Base-by-base conservation (phyloP, 2,797 vertebrate species). In the Peromyscus melanophrys region DNA sequence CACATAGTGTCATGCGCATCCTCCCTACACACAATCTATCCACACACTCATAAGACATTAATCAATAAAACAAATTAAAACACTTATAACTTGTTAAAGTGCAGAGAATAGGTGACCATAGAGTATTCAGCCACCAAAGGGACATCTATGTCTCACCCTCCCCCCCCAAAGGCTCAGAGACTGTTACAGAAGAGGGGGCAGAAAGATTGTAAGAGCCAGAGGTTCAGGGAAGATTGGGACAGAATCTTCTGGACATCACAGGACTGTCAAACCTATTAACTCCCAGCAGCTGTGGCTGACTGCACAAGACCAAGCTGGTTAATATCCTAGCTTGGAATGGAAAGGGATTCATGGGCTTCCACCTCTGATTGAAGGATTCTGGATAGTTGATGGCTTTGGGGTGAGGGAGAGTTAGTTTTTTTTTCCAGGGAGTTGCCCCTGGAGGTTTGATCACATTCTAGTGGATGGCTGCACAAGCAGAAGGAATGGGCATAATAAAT, bases 21-120 rank as follows among this genome's bases (percentile, higher is more conserved):
- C 23, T 14, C 14, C 4, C 9, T 9, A 1, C 49, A 55, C 14
- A 19, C n/a, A 40, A 17, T 29, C 11, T 4, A 29, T 0, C 21
- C 27, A 57, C 55, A 57, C 55, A 57, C 14, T 19, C 55, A 57
- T 57, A 57, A 19, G 55, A 57, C 55, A 57, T 55, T 55, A 16
- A 17, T 57, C 55, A 57, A 57, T 57, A 57, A 57, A 57, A 19
- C 55, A 57, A 52, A 37, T 37, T 17, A 16, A 27, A 4, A 73
- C 71, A 87, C 16, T 27, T 16, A 37, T 34, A 46, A 65, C 61
- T 84, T n/a, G 61, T 49, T 67, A 67, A 49, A 67, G 31, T 23
- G 19, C 29, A 67, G 43, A 49, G 43, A 67, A 49, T 13, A 49
- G 34, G 11, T 49, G 46, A 78, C 46, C 8, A 31, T 31, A 52